These are phyloP conservation scores for Perithous albicinctus DNA, from an alignment of 2,888 invertebrate species.

Conservation along the genomic window DNA sequence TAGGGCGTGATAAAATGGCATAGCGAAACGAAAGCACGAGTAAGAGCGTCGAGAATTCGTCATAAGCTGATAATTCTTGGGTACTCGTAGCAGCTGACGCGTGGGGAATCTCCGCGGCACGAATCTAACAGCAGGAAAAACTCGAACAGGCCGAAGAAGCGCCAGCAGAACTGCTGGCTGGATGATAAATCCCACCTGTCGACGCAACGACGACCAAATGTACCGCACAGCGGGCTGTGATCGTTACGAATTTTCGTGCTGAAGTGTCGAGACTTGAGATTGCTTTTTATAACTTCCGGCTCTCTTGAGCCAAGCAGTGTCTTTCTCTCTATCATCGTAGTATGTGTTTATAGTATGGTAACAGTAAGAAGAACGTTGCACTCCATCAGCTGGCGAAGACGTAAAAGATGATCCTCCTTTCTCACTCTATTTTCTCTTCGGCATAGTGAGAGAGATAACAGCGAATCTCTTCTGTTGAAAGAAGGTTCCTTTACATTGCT, in stretches of 20 bases:
- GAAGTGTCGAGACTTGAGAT: conserved; percentile 73
- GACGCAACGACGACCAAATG: conserved; percentile 73
- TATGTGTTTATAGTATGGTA: neutral
- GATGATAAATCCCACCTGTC: conserved; percentile 81
- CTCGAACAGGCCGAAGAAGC: conserved; percentile 37
- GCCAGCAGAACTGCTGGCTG: conserved; percentile 62
- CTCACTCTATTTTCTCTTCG: conserved; percentile 12
- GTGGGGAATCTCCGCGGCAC: neutral
- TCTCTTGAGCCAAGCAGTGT: conserved; percentile 31
- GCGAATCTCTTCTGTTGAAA: neutral
- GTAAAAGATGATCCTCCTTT: conserved; percentile 60
- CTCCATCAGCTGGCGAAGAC: conserved; percentile 67
- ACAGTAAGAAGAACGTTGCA: conserved; percentile 21
- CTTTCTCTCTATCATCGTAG: neutral
- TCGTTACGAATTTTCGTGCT: conserved; percentile 60
- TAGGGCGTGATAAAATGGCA: neutral
- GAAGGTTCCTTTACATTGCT: neutral
- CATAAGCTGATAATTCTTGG: conserved; percentile 72
- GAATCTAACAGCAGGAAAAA: conserved; percentile 35
- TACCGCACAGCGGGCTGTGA: conserved; percentile 42
- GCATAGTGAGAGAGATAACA: conserved; percentile 32
- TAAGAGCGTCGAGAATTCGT: conserved; percentile 61
- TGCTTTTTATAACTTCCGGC: conserved; percentile 73
- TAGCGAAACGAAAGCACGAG: conserved; percentile 23
- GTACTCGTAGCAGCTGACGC: conserved; percentile 70